These are phyloP conservation scores for Dioctria rufipes DNA, from an alignment of 2,888 invertebrate species.

Conservation along the genomic window DNA sequence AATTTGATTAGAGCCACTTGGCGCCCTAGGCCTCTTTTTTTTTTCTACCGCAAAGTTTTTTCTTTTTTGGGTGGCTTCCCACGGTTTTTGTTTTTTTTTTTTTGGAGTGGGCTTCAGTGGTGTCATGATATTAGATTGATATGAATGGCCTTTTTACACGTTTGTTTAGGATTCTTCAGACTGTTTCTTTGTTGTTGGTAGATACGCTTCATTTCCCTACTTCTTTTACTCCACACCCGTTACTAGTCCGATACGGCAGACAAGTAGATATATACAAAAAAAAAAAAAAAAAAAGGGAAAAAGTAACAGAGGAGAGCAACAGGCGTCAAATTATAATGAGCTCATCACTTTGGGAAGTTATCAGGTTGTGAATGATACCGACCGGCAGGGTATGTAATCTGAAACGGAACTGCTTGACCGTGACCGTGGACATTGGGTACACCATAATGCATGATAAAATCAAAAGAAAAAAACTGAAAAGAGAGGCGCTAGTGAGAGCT, in stretches of 20 bases:
- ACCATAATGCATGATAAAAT: too few relatives aligned
- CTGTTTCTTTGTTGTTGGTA: neutral
- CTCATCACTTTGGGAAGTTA: slow-evolving; percentile 1
- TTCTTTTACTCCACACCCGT: too few relatives aligned
- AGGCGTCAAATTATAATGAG: slow-evolving; percentile 13
- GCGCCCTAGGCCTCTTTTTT: neutral
- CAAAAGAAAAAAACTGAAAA: too few relatives aligned
- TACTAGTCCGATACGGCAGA: too few relatives aligned
- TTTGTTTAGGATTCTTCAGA: neutral
- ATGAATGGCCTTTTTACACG: slow-evolving; percentile 8
- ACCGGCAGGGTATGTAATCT: too few relatives aligned
- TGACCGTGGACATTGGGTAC: slow-evolving; percentile 12
- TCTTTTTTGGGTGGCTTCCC: too few relatives aligned
- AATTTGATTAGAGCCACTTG: neutral
- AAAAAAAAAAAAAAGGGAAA: too few relatives aligned
- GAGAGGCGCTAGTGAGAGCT: too few relatives aligned
- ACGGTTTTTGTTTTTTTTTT: neutral
- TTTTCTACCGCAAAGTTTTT: too few relatives aligned
- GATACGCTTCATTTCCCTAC: neutral
- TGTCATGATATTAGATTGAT: neutral
- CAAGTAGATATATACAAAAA: too few relatives aligned
- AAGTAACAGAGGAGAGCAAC: neutral
- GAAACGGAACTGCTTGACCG: slow-evolving; percentile 37
- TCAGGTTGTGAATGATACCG: slow-evolving; percentile 1
- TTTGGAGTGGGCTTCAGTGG: neutral